A percentile compares a stretch with the other conserved stretches of the same genome.
Conservation (phyloP, 2,113 vertebrate genomes). For the Vombatus ursinus region DNA sequence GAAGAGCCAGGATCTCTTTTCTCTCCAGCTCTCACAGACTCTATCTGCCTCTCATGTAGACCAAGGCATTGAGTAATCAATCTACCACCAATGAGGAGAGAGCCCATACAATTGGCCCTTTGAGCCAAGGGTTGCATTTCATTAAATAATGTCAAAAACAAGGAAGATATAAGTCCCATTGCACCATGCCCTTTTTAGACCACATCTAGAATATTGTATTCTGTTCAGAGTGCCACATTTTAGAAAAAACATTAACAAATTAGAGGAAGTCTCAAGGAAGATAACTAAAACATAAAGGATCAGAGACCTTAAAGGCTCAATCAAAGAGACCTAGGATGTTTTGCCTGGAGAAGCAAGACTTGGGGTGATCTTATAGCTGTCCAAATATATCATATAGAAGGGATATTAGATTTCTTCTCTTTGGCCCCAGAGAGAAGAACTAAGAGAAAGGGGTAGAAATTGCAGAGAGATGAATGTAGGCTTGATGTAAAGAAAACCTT, state of each 20-base stretch:
- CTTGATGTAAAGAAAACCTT: not conserved
- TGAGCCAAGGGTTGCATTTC: not conserved
- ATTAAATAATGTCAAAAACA: not conserved
- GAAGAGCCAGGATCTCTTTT: not conserved
- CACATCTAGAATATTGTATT: not conserved
- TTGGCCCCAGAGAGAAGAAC: not conserved
- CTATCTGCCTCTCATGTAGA: not conserved
- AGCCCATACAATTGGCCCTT: not conserved
- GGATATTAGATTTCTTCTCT: not conserved
- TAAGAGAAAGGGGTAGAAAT: not conserved
- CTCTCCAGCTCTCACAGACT: not conserved
- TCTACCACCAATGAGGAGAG: not conserved
- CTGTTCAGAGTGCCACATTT: not conserved
- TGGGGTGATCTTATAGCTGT: not conserved
- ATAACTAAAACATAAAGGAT: not conserved
- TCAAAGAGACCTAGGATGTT: not conserved
- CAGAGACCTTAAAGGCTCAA: not conserved
- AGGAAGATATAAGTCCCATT: not conserved
- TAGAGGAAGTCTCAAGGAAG: not conserved
- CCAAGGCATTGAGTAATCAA: not conserved
- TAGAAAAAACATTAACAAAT: not conserved
- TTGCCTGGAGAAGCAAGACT: not conserved
- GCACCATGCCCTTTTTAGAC: not conserved
- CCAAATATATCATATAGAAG: not conserved
- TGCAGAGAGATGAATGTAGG: not conserved